A percentile compares a stretch with the other conserved stretches of the same genome.
These are phyloP conservation scores for Tiliqua scincoides DNA, from an alignment of 2,113 vertebrate genomes.

Conservation along the genomic window DNA sequence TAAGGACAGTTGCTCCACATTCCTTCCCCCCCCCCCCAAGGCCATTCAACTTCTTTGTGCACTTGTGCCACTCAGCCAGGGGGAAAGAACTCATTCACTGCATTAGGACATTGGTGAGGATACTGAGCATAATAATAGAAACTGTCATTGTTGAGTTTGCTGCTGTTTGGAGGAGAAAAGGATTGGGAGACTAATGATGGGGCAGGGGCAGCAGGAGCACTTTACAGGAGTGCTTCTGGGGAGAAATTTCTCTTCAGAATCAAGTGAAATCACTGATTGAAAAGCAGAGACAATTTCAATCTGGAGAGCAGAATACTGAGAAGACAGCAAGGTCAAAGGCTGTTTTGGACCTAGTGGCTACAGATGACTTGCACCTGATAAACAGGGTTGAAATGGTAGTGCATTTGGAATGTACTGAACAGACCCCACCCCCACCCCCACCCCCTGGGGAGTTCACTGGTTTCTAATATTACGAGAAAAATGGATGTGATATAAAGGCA, in stretches of 20 bases:
- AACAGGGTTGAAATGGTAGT: conserved; percentile 23
- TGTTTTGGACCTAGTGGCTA: not conserved
- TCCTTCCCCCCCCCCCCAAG: not conserved
- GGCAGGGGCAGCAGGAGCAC: not conserved
- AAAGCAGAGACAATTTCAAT: conserved; percentile 24
- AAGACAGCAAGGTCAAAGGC: conserved; percentile 29
- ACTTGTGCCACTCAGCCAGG: conserved; percentile 7
- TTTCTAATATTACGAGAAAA: conserved; percentile 19
- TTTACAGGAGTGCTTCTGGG: not conserved
- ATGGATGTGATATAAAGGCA: not conserved
- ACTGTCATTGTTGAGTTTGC: conserved; percentile 13
- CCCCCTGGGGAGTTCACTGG: conserved; percentile 8
- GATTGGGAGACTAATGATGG: not conserved
- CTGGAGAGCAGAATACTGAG: not conserved
- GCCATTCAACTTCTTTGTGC: not conserved
- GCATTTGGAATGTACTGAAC: conserved; percentile 28
- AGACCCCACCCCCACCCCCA: too few species aligned
- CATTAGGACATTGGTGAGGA: not conserved
- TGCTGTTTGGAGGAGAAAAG: not conserved
- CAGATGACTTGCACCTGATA: conserved; percentile 18
- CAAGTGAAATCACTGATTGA: conserved; percentile 14
- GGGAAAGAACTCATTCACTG: not conserved
- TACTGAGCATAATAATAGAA: not conserved
- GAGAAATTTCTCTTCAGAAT: conserved; percentile 33
- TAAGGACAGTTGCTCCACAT: not conserved